phyloP scores from a whole-genome alignment of 92 coral and sea anemone species.

The Zoanthus solanderi region DNA sequence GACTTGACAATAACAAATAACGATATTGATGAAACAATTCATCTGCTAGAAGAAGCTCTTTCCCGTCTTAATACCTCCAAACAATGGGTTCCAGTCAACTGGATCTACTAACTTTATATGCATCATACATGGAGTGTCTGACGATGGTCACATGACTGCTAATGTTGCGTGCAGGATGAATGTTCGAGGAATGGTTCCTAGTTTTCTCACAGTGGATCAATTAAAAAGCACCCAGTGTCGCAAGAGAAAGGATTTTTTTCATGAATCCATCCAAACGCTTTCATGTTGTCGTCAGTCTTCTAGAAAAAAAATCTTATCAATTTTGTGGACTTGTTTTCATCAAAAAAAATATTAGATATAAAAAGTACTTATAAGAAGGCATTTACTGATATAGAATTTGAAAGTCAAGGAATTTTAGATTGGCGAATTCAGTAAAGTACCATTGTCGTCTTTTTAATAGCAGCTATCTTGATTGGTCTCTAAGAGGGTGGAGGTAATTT shows the following conservation, averaged over 20 bases:
- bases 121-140: background rate
- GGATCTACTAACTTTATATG: conserved; percentile 78
- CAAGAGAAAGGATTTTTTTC: background rate
- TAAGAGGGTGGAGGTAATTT: too few species aligned
- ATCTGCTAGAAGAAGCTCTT: conserved; percentile 82
- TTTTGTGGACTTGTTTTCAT: background rate
- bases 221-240: background rate
- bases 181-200: background rate
- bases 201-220: background rate
- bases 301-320: background rate
- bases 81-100: conserved; percentile 97
- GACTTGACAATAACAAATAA: conserved; percentile 95
- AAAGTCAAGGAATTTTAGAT: background rate
- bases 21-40: conserved; percentile 96
- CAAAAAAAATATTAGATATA: background rate
- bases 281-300: background rate
- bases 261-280: background rate
- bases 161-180: background rate
- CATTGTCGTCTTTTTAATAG: too few species aligned
- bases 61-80: conserved; percentile 76
- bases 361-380: background rate
- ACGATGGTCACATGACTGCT: conserved; percentile 1
- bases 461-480: too few species aligned
- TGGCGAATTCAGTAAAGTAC: background rate
- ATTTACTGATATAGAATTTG: background rate